Evolutionary conservation across 2,113 vertebrate genomes (phyloP), one percentile per base, ranked within the genome.

Genomic region (Oncorhynchus mykiss): DNA sequence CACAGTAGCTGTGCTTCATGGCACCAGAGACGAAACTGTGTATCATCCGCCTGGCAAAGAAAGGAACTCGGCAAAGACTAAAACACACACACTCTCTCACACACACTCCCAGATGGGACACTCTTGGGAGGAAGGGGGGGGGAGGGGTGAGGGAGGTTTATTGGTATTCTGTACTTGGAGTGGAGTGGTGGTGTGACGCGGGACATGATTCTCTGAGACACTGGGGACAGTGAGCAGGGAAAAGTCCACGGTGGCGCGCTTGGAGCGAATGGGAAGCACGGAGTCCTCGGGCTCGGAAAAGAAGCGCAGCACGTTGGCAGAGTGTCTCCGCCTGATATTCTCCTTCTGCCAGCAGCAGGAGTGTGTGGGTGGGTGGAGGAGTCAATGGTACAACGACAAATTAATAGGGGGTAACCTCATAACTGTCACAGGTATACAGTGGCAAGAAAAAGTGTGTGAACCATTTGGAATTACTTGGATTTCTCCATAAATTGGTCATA

Each of bases 221-320:
- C 92, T 73, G 62, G 94, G 94, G 70, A 91, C 73, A 70, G 92
- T 94, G 76, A 98, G 94, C 79, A 96, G 89, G 78, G 96, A 97
- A 88, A 98, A 96, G 86, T 98, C 97, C 96, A 97, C 84, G 79
- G 96, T 97, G 91, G 90, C 92, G 77, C 94, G 93, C 79, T 95
- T 94, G 92, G 87, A 91, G 89, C 88, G 93, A 78, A 90, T 78
- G 54, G 91, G 87, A 72, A 87, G 91, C 86, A 71, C 73, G 68
- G 72, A 85, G 82, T 96, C 95, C 76, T 94, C 94, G 70, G 92
- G 87, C 77, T 93, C 93, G 87, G 78, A 82, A 20, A 90, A 82
- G 83, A 88, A 86, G 83, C 51, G 92, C 72, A 94, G 75, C 79
- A 94, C 84, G 80, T 90, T 92, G 87, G 95, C 90, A 62, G 96